A percentile compares a stretch with the other conserved stretches of the same genome.
Evolutionary conservation across 2,113 vertebrate genomes (phyloP).

Genomic region (Riparia riparia): DNA sequence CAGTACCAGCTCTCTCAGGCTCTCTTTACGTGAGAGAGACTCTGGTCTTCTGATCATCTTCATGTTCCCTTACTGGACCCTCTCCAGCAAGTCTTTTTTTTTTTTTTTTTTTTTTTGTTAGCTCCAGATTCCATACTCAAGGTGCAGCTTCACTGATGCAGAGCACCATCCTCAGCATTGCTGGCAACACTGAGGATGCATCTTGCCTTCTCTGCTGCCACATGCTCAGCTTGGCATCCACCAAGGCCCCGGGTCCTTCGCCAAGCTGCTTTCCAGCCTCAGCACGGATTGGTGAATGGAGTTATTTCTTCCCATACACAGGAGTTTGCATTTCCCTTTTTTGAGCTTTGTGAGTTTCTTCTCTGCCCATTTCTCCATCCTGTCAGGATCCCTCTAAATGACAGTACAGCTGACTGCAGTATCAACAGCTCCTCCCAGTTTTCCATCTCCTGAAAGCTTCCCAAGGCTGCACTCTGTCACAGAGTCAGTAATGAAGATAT

Average conservation of each 20-base stretch:
- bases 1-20: neutral
- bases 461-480: neutral
- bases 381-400: fast-evolving
- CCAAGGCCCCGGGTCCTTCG: neutral
- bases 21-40: neutral
- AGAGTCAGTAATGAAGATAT: neutral
- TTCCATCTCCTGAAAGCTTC: neutral
- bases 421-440: neutral
- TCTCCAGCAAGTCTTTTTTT: neutral
- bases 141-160: neutral
- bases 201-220: neutral
- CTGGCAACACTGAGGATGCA: neutral
- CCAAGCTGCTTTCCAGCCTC: neutral
- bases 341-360: neutral
- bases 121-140: neutral
- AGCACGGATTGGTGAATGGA: neutral
- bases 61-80: neutral
- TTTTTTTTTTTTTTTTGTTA: neutral
- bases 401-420: neutral
- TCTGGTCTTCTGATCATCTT: neutral
- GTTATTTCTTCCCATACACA: neutral
- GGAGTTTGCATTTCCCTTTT: neutral
- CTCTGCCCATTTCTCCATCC: neutral
- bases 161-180: neutral
- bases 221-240: neutral